Conservation (phyloP, 1,140 invertebrate genomes). For the Brachystomella parvula region DNA sequence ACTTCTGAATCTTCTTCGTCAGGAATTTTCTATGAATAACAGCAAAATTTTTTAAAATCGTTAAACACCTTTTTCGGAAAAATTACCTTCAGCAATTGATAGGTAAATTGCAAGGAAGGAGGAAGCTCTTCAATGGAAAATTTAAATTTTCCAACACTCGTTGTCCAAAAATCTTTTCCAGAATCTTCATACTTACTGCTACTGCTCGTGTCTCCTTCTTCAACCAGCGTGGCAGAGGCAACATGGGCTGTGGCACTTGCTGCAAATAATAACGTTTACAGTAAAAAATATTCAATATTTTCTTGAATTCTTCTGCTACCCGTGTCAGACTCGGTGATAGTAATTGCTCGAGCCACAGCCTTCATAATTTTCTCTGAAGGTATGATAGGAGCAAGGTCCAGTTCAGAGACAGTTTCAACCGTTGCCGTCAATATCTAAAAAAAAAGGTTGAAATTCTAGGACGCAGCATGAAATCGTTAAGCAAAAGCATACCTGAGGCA, state of each 20-base stretch:
- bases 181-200: constrained; percentile 15
- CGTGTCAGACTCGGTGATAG: constrained; percentile 79
- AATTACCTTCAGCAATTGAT: constrained; percentile 72
- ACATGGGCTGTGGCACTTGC: constrained; percentile 38
- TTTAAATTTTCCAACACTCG: constrained; percentile 82
- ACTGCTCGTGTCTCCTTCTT: constrained; percentile 35
- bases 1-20: constrained; percentile 70
- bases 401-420: constrained; percentile 81
- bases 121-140: constrained; percentile 87
- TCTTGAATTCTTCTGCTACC: constrained; percentile 50
- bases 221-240: constrained; percentile 38
- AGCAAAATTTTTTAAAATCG: background rate
- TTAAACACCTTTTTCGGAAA: background rate
- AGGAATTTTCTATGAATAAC: constrained; percentile 34
- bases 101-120: constrained; percentile 82
- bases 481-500: constrained; percentile 65
- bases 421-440: constrained; percentile 82
- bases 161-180: constrained; percentile 59
- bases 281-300: background rate
- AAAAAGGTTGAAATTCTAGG: background rate
- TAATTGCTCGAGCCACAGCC: constrained; percentile 73
- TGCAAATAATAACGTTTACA: constrained; percentile 16
- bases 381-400: constrained; percentile 72
- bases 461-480: constrained; percentile 14
- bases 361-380: constrained; percentile 70